Evolutionary conservation across 2,797 vertebrate genomes (phyloP).

Genomic region (Danio albolineatus): DNA sequence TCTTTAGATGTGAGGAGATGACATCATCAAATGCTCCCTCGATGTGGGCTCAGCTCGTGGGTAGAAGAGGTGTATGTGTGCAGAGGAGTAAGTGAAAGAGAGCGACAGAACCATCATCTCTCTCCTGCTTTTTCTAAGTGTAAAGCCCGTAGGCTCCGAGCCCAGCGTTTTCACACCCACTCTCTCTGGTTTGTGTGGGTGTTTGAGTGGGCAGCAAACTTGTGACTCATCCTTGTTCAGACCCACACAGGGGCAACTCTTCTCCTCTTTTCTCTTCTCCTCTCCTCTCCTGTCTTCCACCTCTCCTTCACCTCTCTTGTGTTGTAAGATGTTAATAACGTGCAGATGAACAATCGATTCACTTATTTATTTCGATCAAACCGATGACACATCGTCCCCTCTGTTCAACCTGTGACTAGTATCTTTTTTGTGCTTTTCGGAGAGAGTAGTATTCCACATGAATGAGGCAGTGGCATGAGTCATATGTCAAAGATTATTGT

Average conservation of each 20-base stretch:
- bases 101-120: constrained; percentile 47
- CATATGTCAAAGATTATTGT: constrained; percentile 56
- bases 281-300: constrained; percentile 22
- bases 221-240: constrained; percentile 64
- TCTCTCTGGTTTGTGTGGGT: constrained; percentile 62
- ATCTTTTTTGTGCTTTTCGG: constrained; percentile 50
- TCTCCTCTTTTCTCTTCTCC: constrained; percentile 31
- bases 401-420: constrained; percentile 51
- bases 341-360: constrained; percentile 27
- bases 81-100: constrained; percentile 49
- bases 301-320: constrained; percentile 6
- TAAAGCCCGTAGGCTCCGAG: constrained; percentile 61
- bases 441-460: constrained; percentile 53
- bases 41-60: constrained; percentile 71
- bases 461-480: constrained; percentile 52
- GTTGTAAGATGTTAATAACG: constrained; percentile 25
- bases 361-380: constrained; percentile 22
- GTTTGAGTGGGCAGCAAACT: constrained; percentile 61
- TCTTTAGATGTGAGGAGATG: constrained; percentile 75
- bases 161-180: constrained; percentile 63
- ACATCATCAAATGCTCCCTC: constrained; percentile 78
- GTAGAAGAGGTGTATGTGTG: constrained; percentile 62
- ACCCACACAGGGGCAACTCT: constrained; percentile 59
- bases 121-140: constrained; percentile 37
- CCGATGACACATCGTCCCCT: constrained; percentile 40